Base-by-base conservation (phyloP, 2,797 vertebrate genomes). In the Argya squamiceps region DNA sequence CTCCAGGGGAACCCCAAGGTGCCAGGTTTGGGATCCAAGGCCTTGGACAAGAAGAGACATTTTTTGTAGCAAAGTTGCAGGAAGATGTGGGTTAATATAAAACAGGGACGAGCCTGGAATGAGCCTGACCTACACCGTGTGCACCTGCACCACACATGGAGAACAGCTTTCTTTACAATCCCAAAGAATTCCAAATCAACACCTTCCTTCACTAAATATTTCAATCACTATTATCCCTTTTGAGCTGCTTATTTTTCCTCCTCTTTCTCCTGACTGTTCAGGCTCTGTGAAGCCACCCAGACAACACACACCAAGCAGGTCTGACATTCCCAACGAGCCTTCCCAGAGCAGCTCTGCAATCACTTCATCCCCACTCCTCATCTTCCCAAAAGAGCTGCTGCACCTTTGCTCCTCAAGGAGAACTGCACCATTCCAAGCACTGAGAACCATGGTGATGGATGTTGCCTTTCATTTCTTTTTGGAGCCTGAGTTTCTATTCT, bases 401-500 rank as follows among this genome's bases (percentile, higher is more conserved):
- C 68, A 75, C 60, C 91, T 85, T 78, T 47, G 62, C 76, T 71
- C 64, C 92, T 88, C 49, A 0, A 68, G 49, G n/a, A 88, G 55
- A 62, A 96, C 90, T 39, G 55, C 76, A 63, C 62, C 55, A 21
- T 37, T 50, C 50, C 82, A 32, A 69, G 68, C 81, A 12, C 46
- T n/a, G 29, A 81, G 89, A 65, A 15, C 39, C 76, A 15, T 26
- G 64, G 67, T 2, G 6, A 68, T 46, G 41, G 44, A 50, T 15
- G 13, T 2, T 63, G 71, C 62, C n/a, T 55, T 75, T 71, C 47
- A 67, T 24, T 86, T 92, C 91, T 81, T 84, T 96, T 70, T 69
- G 62, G 93, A 94, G 69, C 47, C 22, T 3, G 23, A 32, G 58
- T 30, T 91, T 95, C 87, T 96, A 83, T 91, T 89, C 84, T 91